phyloP scores from a whole-genome alignment of 2,888 invertebrate species.

The Cataglyphis rosenhaueri region DNA sequence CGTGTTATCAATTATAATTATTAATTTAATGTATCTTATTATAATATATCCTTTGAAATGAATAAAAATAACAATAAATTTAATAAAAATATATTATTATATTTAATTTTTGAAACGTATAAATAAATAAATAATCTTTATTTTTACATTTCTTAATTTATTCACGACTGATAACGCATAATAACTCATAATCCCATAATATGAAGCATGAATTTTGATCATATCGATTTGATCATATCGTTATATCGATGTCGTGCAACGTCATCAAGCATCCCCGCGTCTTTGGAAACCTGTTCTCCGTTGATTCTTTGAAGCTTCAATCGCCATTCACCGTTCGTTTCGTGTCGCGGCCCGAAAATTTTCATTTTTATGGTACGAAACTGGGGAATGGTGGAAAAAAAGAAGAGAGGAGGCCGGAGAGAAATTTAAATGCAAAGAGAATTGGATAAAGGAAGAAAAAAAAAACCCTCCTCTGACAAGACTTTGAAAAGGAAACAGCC shows the following conservation, averaged over 20 bases:
- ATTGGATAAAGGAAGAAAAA: not conserved
- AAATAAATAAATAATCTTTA: not conserved
- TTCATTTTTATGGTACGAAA: constrained; percentile 51
- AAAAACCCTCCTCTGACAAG: constrained; percentile 1
- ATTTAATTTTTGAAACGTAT: not conserved
- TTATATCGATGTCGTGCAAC: constrained; percentile 9
- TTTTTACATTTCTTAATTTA: not conserved
- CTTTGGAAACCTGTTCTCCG: constrained; percentile 67
- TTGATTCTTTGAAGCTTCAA: constrained; percentile 56
- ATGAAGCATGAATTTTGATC: no score
- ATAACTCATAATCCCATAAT: not conserved
- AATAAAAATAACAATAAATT: not conserved
- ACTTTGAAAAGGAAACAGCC: not conserved
- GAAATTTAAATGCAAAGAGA: constrained; percentile 22
- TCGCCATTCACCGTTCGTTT: constrained; percentile 48
- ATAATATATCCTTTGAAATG: not conserved
- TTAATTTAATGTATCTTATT: not conserved
- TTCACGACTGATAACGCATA: not conserved
- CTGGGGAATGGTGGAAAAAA: not conserved
- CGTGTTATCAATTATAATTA: not conserved
- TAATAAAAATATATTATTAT: not conserved
- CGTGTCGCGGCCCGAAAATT: constrained; percentile 41
- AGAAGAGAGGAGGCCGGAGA: not conserved
- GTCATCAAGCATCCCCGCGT: not conserved
- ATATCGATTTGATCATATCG: not conserved